Percentiles rank a stretch among this genome's conserved stretches.
Evolutionary conservation across 2,113 vertebrate species (phyloP).

Genomic region (Notothenia coriiceps): DNA sequence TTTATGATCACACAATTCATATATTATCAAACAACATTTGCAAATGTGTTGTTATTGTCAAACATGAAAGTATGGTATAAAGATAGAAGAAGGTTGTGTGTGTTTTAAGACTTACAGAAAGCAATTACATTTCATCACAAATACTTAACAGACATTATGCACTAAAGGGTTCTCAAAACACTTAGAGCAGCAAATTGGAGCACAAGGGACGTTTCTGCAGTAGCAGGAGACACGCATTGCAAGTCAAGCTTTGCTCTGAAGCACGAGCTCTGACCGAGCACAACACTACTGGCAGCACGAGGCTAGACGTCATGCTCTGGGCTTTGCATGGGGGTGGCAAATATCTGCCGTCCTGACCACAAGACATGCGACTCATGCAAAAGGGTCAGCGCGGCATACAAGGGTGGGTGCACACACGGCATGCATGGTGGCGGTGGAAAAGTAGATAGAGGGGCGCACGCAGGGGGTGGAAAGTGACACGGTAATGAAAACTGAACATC

Average conservation of each 20-base stretch:
- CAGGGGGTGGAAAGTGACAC: background rate
- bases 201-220: background rate
- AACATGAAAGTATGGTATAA: background rate
- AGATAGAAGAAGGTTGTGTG: background rate
- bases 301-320: slow-evolving; percentile 41
- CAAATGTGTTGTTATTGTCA: background rate
- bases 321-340: slow-evolving; percentile 10
- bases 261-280: slow-evolving; percentile 20
- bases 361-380: slow-evolving; percentile 76
- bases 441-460: slow-evolving; percentile 4
- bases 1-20: slow-evolving; percentile 8
- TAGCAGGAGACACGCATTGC: slow-evolving; percentile 7
- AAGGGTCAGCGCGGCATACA: slow-evolving; percentile 53
- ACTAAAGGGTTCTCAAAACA: slow-evolving; percentile 6
- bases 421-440: slow-evolving; percentile 78
- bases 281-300: slow-evolving; percentile 8
- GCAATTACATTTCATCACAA: slow-evolving; percentile 21
- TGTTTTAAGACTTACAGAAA: slow-evolving; percentile 8
- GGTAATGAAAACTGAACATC: background rate
- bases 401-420: slow-evolving; percentile 81
- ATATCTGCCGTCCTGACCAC: slow-evolving; percentile 39
- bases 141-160: slow-evolving; percentile 18
- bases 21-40: slow-evolving; percentile 1
- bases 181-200: slow-evolving; percentile 9
- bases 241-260: slow-evolving; percentile 15